A percentile compares a stretch with the other conserved stretches of the same genome.
Conservation (phyloP, 2,797 vertebrate species). For the Phaenicophaeus curvirostris region DNA sequence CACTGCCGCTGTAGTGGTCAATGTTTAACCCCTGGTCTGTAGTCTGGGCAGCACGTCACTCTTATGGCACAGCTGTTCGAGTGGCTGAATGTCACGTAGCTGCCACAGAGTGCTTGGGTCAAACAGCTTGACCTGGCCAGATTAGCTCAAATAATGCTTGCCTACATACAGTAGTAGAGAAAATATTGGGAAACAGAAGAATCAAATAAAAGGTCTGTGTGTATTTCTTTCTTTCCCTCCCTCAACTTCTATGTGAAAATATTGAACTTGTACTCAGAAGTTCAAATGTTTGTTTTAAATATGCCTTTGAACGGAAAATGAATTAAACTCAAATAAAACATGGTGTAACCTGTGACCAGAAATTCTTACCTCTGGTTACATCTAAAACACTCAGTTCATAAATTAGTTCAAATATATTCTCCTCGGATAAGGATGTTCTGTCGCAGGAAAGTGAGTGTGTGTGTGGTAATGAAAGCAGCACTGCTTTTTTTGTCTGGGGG, state of each 20-base stretch:
- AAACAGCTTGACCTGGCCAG: background rate
- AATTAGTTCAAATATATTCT: background rate
- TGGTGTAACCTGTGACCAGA: background rate
- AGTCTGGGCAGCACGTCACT: background rate
- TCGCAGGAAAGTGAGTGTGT: background rate
- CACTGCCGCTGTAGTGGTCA: background rate
- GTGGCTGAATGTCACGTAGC: rapidly evolving
- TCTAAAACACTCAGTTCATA: background rate
- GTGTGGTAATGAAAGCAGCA: background rate
- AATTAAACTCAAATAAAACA: background rate
- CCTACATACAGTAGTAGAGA: background rate
- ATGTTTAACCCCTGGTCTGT: background rate
- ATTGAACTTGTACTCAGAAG: rapidly evolving
- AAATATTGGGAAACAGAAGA: background rate
- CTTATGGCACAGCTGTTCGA: background rate
- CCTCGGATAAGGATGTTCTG: background rate
- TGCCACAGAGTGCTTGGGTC: background rate
- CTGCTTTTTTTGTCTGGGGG: background rate
- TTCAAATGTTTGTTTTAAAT: background rate
- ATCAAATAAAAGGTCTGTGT: background rate
- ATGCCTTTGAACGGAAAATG: background rate
- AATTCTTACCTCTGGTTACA: background rate
- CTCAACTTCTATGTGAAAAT: background rate
- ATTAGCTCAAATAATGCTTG: background rate
- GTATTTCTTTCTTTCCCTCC: background rate